phyloP scores from a whole-genome alignment of 2,888 invertebrate species.

The Habrosyne pyritoides region DNA sequence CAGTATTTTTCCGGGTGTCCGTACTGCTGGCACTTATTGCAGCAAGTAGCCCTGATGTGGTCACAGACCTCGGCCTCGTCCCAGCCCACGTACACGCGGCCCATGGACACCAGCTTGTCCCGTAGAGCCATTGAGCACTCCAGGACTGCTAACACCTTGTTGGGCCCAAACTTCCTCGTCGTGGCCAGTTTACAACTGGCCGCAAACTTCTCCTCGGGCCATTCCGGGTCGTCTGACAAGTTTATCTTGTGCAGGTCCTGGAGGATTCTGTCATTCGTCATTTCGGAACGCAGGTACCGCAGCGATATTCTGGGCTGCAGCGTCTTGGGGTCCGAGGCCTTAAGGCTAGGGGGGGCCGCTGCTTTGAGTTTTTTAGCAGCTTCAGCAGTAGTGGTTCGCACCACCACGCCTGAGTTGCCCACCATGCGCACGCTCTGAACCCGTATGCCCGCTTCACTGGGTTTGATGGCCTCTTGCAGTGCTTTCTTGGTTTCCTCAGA shows the following conservation, averaged over 20 bases:
- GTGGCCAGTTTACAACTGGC: constrained; percentile 3
- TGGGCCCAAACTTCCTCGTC: not conserved
- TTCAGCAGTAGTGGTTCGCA: constrained; percentile 14
- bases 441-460: not conserved
- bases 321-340: constrained; percentile 9
- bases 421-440: constrained; percentile 13
- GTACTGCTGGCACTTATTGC: constrained; percentile 40
- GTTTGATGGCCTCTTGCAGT: not conserved
- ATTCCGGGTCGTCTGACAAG: constrained; percentile 4
- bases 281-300: not conserved
- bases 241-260: constrained; percentile 14
- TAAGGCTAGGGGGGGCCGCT: constrained; percentile 9
- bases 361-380: constrained; percentile 8
- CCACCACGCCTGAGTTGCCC: constrained; percentile 4
- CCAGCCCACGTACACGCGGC: constrained; percentile 23
- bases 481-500: constrained; percentile 13
- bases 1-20: constrained; percentile 42
- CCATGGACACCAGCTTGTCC: not conserved
- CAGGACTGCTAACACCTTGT: constrained; percentile 12
- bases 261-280: fast-evolving
- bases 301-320: constrained; percentile 13
- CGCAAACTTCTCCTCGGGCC: not conserved
- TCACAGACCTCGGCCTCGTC: constrained; percentile 15
- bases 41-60: constrained; percentile 23
- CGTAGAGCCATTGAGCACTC: constrained; percentile 15